A percentile compares a stretch with the other conserved stretches of the same genome.
phyloP scores from a whole-genome alignment of 2,797 vertebrate species.

The Silurus aristotelis region DNA sequence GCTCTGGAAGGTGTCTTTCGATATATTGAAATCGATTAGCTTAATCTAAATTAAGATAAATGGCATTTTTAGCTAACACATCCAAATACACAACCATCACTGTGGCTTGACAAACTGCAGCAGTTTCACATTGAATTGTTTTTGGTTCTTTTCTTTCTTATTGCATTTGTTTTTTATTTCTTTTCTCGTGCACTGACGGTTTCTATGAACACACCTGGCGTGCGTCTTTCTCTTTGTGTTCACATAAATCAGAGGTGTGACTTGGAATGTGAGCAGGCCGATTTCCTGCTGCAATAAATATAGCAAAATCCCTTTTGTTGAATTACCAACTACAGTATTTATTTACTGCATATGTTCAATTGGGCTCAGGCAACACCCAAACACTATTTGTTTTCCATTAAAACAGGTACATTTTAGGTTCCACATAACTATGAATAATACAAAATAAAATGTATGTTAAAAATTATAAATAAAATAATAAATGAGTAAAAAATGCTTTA shows the following conservation, averaged over 20 bases:
- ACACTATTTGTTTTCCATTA: too few relatives aligned
- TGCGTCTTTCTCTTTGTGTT: conserved; percentile 14
- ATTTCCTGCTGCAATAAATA: neutral
- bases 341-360: too few relatives aligned
- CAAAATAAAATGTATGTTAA: too few relatives aligned
- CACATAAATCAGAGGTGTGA: conserved; percentile 37
- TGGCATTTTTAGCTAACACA: neutral
- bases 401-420: too few relatives aligned
- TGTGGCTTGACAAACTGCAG: too few relatives aligned
- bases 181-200: neutral
- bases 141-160: neutral
- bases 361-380: too few relatives aligned
- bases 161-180: neutral
- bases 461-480: too few relatives aligned
- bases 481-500: too few relatives aligned
- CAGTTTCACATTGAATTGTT: too few relatives aligned
- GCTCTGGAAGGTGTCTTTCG: neutral
- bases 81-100: neutral
- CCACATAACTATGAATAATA: too few relatives aligned
- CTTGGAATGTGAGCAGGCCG: conserved; percentile 18
- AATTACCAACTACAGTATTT: too few relatives aligned
- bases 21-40: neutral
- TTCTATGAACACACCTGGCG: neutral
- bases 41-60: neutral
- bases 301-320: neutral